Base-by-base conservation (phyloP, 2,113 vertebrate genomes). In the Calyptommatus sinebrachiatus region DNA sequence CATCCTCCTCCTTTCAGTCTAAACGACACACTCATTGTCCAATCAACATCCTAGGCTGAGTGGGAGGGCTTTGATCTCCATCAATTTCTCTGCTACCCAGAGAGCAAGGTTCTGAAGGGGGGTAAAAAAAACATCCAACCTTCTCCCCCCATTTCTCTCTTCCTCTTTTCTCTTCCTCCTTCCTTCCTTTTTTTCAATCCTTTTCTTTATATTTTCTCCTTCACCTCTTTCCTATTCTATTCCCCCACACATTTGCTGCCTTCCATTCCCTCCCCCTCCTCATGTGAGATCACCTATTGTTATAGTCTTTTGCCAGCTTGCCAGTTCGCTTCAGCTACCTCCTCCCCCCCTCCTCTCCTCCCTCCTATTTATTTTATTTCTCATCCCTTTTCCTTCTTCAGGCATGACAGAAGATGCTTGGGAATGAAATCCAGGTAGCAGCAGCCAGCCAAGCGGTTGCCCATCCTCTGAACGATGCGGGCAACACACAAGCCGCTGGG, bases 201-300 rank as follows among this genome's bases (percentile, higher is more conserved):
- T 63, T 18, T 61, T 74, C 48, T 61, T 67, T 57, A 76, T 65
- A 53, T 76, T 81, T n/a, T 26, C 84, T 82, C 83, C 87, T 87
- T 87, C 84, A 83, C 88, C 89, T 80, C 71, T 88, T 88, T 79
- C 88, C 88, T 88, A 87, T 85, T 85, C 73, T 82, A 85, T 81
- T 87, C 80, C 85, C 78, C 87, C 79, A 89, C 73, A 84, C 84
- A 68, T 73, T 83, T 86, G 71, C 77, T 85, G 87, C 26, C 53
- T 72, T 65, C 82, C 85, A 78, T 68, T 81, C 90, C 85, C 81
- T 87, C 87, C 88, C 86, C 83, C 83, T 81, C 83, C 88, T 86
- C 24, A 61, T 78, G 35, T 83, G 76, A 73, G 63, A 73, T 70
- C 72, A 45, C 73, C 82, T 68, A 79, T 79, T 84, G 82, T 84